These are phyloP conservation scores for Nixonia krombeini DNA, from an alignment of 1,140 invertebrate genomes.

Conservation along the genomic window DNA sequence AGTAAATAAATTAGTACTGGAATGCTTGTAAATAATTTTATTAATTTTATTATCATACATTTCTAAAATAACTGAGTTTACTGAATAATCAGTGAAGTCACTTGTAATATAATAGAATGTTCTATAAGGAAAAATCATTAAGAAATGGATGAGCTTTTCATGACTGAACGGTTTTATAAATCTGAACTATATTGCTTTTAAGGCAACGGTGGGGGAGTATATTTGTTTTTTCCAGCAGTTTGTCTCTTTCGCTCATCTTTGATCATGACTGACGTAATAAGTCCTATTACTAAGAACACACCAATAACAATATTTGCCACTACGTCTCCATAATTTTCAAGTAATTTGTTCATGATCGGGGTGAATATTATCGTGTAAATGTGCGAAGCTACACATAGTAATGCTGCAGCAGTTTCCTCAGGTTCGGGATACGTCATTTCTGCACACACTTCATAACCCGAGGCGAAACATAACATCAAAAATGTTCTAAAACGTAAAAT, in stretches of 20 bases:
- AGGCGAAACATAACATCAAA: constrained; percentile 79
- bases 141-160: too few relatives aligned
- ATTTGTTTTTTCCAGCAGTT: constrained; percentile 8
- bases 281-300: constrained; percentile 19
- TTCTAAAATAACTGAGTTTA: too few relatives aligned
- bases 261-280: constrained; percentile 19
- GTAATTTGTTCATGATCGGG: constrained; percentile 30
- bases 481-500: constrained; percentile 72
- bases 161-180: too few relatives aligned
- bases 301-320: constrained; percentile 25
- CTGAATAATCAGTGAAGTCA: too few relatives aligned
- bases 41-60: too few relatives aligned
- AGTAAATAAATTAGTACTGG: too few relatives aligned
- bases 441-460: constrained; percentile 80
- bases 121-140: too few relatives aligned
- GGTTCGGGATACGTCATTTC: constrained; percentile 81
- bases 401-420: constrained; percentile 76
- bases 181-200: neutral
- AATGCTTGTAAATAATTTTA: too few relatives aligned
- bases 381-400: constrained; percentile 77
- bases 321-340: constrained; percentile 22
- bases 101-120: too few relatives aligned
- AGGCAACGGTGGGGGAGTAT: too few relatives aligned
- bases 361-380: constrained; percentile 55
- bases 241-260: constrained; percentile 40